These are phyloP conservation scores for Mechanitis mazaeus DNA, from an alignment of 2,888 invertebrate species.

Conservation along the genomic window DNA sequence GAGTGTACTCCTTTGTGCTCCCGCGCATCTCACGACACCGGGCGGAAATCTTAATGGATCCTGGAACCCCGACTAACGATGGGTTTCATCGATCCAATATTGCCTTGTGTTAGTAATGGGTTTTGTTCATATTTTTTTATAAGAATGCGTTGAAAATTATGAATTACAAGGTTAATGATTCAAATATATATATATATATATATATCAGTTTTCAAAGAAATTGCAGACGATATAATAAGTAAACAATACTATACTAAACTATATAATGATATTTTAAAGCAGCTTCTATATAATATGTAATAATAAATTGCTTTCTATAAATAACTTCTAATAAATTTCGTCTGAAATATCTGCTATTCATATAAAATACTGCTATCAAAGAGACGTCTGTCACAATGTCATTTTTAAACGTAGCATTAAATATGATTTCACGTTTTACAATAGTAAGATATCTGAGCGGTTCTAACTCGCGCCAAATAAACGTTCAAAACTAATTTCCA, in stretches of 20 bases:
- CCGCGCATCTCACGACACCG: constrained; percentile 63
- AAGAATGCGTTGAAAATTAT: background rate
- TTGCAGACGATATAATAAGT: no score
- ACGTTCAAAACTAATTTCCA: constrained; percentile 55
- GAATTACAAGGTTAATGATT: constrained; percentile 3
- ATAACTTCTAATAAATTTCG: no score
- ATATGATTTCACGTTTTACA: constrained; percentile 13
- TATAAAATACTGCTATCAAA: background rate
- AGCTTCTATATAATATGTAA: no score
- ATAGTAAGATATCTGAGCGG: constrained; percentile 14
- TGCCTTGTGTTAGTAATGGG: constrained; percentile 38
- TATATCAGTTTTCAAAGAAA: no score
- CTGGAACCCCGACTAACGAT: constrained; percentile 72
- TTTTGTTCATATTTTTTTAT: constrained; percentile 14
- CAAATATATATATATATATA: no score
- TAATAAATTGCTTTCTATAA: no score
- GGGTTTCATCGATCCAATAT: constrained; percentile 66
- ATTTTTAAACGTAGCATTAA: background rate
- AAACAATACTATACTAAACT: no score
- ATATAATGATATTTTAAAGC: no score
- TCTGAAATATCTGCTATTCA: no score
- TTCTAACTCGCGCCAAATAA: constrained; percentile 44
- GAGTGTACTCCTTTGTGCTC: constrained; percentile 44
- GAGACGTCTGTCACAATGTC: background rate
- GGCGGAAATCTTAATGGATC: constrained; percentile 76